phyloP scores from a whole-genome alignment of 1,140 invertebrate species.

The Papilio dardanus region DNA sequence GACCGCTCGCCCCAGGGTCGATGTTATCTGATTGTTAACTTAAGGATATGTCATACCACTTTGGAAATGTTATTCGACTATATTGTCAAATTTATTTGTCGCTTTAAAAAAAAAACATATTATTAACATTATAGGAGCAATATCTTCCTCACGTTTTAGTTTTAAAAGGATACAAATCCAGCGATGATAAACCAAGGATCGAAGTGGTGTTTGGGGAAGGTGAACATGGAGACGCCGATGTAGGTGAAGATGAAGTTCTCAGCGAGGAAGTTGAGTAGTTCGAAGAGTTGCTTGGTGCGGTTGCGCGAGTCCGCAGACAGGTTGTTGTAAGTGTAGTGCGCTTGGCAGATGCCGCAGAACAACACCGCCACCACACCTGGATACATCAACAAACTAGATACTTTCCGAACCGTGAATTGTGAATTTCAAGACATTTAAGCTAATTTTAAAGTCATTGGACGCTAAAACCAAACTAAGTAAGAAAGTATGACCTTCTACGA shows the following conservation, averaged over 20 bases:
- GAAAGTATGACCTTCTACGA: too few relatives aligned
- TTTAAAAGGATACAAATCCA: constrained; percentile 96
- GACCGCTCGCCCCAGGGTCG: constrained; percentile 91
- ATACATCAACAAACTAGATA: constrained; percentile 31
- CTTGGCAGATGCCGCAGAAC: constrained; percentile 99
- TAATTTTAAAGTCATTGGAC: too few relatives aligned
- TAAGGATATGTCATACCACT: constrained; percentile 42
- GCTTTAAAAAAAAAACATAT: too few relatives aligned
- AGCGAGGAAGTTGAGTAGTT: constrained; percentile 97
- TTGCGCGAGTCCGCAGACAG: constrained; percentile 93
- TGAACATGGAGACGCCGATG: constrained; percentile 99
- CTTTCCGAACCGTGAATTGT: too few relatives aligned
- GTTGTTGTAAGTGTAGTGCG: constrained; percentile 99
- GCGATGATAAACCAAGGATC: constrained; percentile 95
- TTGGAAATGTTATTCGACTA: too few relatives aligned
- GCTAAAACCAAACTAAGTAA: too few relatives aligned
- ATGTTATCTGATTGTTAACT: constrained; percentile 63
- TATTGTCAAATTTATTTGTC: too few relatives aligned
- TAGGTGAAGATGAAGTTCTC: constrained; percentile 99
- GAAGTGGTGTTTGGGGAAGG: constrained; percentile 97
- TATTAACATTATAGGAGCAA: too few relatives aligned
- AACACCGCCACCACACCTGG: constrained; percentile 96
- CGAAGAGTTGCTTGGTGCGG: constrained; percentile 97
- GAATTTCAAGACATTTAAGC: too few relatives aligned
- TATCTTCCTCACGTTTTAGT: too few relatives aligned